Evolutionary conservation across 2,113 vertebrate genomes (phyloP).

Genomic region (Peromyscus polionotus): DNA sequence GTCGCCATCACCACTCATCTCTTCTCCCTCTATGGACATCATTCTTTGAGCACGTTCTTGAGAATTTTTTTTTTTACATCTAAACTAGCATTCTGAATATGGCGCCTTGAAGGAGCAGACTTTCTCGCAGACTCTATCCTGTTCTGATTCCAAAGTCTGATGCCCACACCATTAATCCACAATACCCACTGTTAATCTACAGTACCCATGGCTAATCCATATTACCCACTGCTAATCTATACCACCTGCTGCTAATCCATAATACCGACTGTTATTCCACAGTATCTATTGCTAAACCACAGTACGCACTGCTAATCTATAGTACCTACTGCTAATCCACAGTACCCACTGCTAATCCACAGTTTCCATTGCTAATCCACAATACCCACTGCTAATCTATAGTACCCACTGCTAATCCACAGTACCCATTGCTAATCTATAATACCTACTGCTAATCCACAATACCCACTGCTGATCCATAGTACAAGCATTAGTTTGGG

Average conservation of each 20-base stretch:
- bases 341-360: not conserved
- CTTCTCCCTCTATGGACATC: not conserved
- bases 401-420: no score
- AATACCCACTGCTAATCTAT: not conserved
- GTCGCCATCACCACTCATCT: not conserved
- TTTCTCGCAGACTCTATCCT: not conserved
- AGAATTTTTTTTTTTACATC: not conserved
- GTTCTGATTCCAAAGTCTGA: conserved; percentile 10
- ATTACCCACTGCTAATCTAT: not conserved
- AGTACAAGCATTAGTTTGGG: not conserved
- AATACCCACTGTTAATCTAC: not conserved
- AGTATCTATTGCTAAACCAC: no score
- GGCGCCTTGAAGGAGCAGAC: not conserved
- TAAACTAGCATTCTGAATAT: conserved; percentile 28
- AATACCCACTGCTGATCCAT: not conserved
- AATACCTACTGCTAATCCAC: not conserved
- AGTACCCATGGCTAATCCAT: not conserved
- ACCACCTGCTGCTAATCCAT: not conserved
- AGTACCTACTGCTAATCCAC: not conserved
- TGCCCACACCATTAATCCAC: not conserved
- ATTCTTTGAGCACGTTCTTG: conserved; percentile 17
- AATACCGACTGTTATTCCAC: not conserved
- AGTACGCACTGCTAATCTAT: not conserved
- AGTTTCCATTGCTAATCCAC: not conserved
- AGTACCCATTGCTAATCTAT: not conserved